A percentile compares a stretch with the other conserved stretches of the same genome.
Evolutionary conservation across 2,113 vertebrate genomes (phyloP).

Genomic region (Corythornis cristatus): DNA sequence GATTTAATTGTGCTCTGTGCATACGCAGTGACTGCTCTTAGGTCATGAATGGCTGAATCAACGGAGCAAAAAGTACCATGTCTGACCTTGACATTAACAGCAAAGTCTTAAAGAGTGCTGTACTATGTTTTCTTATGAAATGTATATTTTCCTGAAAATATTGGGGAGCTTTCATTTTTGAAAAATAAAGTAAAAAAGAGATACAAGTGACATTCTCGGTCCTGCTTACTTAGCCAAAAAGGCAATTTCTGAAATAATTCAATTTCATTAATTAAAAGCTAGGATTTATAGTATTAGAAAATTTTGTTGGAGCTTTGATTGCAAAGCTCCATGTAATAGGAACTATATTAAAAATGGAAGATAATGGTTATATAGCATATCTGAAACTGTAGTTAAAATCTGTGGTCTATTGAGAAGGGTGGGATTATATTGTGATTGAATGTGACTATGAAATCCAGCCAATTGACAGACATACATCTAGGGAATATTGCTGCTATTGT

Average conservation of each 20-base stretch:
- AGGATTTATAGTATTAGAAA: conserved; percentile 1
- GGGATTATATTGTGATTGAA: not conserved
- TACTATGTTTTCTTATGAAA: conserved; percentile 28
- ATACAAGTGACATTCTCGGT: not conserved
- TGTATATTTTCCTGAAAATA: not conserved
- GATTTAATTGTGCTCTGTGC: conserved; percentile 67
- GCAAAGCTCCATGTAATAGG: not conserved
- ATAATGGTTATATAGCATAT: not conserved
- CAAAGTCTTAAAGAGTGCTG: conserved; percentile 37
- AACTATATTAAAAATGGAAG: conserved; percentile 38
- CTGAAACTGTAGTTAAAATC: not conserved
- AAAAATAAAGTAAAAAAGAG: not conserved
- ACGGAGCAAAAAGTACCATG: conserved; percentile 62
- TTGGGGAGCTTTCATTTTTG: not conserved
- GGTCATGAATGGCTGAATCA: conserved; percentile 67
- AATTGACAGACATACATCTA: not conserved
- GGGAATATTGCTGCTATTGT: not conserved
- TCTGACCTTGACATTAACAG: conserved; percentile 71
- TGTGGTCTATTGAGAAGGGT: not conserved
- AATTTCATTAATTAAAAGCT: not conserved
- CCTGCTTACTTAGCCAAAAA: conserved; percentile 2
- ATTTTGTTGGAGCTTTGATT: conserved; percentile 33
- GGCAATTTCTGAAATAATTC: not conserved
- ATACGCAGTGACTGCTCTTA: conserved; percentile 70
- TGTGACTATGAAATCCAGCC: not conserved